Evolutionary conservation across 2,113 vertebrate species (phyloP).

Genomic region (Myotis davidii): DNA sequence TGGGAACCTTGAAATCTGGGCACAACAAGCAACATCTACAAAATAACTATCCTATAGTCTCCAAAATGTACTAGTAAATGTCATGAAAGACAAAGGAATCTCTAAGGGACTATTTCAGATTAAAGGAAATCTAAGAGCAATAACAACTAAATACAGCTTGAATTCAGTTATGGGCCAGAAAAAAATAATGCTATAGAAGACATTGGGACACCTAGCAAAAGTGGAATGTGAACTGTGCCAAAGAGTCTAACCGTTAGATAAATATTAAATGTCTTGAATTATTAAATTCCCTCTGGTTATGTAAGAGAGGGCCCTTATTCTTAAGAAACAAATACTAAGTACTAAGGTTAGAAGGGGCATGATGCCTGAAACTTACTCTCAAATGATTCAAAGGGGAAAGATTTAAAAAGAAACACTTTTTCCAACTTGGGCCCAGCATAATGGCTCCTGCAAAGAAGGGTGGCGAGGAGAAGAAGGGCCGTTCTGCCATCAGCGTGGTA

Average conservation of each 20-base stretch:
- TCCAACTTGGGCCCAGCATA: neutral
- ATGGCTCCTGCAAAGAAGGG: neutral
- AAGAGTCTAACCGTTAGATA: neutral
- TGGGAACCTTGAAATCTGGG: too few relatives aligned
- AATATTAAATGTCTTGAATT: conserved; percentile 37
- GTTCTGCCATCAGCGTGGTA: neutral
- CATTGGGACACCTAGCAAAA: neutral
- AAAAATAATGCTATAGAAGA: neutral
- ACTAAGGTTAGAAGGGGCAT: neutral
- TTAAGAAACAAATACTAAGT: neutral
- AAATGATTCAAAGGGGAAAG: neutral
- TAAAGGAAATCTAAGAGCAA: neutral
- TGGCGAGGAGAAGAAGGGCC: neutral
- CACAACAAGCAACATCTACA: too few relatives aligned
- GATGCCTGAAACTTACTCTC: neutral
- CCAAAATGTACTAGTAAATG: neutral
- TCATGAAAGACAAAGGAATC: neutral
- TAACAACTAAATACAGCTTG: neutral
- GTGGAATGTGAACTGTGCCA: neutral
- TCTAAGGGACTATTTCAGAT: neutral
- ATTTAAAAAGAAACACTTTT: neutral
- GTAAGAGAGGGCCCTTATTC: neutral
- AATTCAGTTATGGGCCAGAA: neutral
- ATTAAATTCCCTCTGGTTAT: neutral
- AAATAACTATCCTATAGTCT: neutral